These are phyloP conservation scores for Nothura maculosa DNA, from an alignment of 2,797 vertebrate species.

Conservation along the genomic window DNA sequence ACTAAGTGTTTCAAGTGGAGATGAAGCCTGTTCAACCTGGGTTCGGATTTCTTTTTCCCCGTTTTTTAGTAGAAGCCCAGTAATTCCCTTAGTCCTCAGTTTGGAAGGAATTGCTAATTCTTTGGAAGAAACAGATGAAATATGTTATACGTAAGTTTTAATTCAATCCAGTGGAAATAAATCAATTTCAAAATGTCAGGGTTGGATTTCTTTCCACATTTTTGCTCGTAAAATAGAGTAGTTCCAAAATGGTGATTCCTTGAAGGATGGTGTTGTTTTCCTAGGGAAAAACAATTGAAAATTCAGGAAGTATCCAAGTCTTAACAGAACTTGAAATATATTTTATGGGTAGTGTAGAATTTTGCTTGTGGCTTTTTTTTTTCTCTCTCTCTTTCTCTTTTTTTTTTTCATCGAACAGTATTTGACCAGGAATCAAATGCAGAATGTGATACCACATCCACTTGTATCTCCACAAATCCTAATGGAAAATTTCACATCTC, in stretches of 20 bases:
- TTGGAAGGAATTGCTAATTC: constrained; percentile 42
- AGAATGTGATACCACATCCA: accelerated
- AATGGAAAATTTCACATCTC: not conserved
- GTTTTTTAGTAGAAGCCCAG: constrained; percentile 18
- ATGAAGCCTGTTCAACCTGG: not conserved
- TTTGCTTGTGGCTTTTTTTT: not conserved
- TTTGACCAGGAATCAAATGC: not conserved
- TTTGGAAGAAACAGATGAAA: constrained; percentile 13
- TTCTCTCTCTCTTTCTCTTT: not conserved
- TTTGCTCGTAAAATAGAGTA: constrained; percentile 41
- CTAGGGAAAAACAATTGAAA: not conserved
- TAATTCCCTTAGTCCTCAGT: not conserved
- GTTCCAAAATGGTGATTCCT: not conserved
- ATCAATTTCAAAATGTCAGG: constrained; percentile 31
- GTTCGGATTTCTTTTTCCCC: constrained; percentile 26
- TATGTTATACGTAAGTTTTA: constrained; percentile 36
- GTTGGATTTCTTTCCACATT: constrained; percentile 8
- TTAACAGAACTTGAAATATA: not conserved
- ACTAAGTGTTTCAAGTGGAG: not conserved
- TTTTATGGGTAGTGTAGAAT: not conserved
- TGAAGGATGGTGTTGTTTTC: not conserved
- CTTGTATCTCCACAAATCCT: not conserved
- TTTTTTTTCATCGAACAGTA: not conserved
- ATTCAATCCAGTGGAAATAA: constrained; percentile 28
- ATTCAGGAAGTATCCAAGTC: not conserved